phyloP scores from a whole-genome alignment of 1,140 invertebrate genomes.

The Heliconius congener region DNA sequence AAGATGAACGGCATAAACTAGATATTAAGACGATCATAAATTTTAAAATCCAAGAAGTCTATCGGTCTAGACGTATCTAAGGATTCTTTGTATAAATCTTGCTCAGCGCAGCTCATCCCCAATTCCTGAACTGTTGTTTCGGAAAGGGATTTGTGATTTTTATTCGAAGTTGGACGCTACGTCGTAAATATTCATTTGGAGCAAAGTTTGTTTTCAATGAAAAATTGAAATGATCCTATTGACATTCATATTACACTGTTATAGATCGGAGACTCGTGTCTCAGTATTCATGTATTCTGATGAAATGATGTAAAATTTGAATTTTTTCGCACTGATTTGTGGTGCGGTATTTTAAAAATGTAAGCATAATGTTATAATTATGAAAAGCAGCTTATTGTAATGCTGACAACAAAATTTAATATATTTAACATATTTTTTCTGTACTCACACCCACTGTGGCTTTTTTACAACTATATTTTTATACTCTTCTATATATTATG shows the following conservation, averaged over 20 bases:
- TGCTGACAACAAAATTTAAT: too few species aligned
- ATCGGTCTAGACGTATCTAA: constrained; percentile 29
- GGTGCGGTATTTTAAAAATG: too few species aligned
- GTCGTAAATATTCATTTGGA: constrained; percentile 55
- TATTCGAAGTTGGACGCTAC: constrained; percentile 48
- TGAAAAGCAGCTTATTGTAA: too few species aligned
- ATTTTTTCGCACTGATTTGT: too few species aligned
- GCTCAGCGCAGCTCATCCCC: constrained; percentile 19
- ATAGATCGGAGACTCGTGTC: constrained; percentile 33
- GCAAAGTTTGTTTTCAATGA: constrained; percentile 49
- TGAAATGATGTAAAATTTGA: background rate
- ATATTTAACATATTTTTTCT: too few species aligned
- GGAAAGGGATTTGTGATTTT: constrained; percentile 42
- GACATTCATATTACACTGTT: constrained; percentile 48
- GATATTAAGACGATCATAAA: constrained; percentile 6
- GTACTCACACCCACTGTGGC: too few species aligned
- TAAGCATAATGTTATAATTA: too few species aligned
- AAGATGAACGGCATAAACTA: background rate
- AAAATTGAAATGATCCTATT: constrained; percentile 52
- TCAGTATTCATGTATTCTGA: constrained; percentile 30
- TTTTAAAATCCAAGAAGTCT: constrained; percentile 11
- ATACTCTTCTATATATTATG: too few species aligned
- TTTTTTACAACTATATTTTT: too few species aligned
- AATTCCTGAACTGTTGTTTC: constrained; percentile 38
- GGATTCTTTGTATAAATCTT: constrained; percentile 21